Conservation (phyloP, 2,888 invertebrate species). For the Geophilus truncorum region DNA sequence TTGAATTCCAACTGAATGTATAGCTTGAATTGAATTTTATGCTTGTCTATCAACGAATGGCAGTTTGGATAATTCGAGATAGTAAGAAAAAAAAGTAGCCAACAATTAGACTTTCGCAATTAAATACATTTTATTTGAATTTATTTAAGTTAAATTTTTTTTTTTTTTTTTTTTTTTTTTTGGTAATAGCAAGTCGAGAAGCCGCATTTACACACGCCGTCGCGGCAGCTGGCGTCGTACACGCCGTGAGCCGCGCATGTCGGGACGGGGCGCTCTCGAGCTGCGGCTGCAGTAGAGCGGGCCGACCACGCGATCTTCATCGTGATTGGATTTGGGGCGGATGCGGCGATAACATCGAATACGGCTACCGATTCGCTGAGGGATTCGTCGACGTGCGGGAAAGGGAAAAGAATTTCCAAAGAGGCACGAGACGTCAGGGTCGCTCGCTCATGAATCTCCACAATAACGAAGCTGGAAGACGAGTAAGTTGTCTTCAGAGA, state of each 20-base stretch:
- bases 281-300: slow-evolving; percentile 81
- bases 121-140: too few relatives aligned
- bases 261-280: slow-evolving; percentile 82
- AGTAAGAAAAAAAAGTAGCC: too few relatives aligned
- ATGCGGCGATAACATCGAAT: slow-evolving; percentile 94
- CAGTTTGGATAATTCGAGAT: too few relatives aligned
- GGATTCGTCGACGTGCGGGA: slow-evolving; percentile 76
- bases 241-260: slow-evolving; percentile 83
- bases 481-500: slow-evolving; percentile 60
- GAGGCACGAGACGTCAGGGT: slow-evolving; percentile 76
- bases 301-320: slow-evolving; percentile 74
- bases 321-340: slow-evolving; percentile 98
- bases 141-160: too few relatives aligned
- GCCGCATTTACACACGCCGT: slow-evolving; percentile 57
- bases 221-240: slow-evolving; percentile 64
- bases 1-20: too few relatives aligned
- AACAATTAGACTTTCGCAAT: too few relatives aligned
- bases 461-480: slow-evolving; percentile 95
- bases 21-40: too few relatives aligned
- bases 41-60: too few relatives aligned
- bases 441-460: slow-evolving; percentile 92
- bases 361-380: slow-evolving; percentile 73
- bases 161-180: neutral
- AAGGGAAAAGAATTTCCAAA: slow-evolving; percentile 65
- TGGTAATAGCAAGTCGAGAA: slow-evolving; percentile 52